Base-by-base conservation (phyloP, 1,140 invertebrate species). In the Drosophila melanica region DNA sequence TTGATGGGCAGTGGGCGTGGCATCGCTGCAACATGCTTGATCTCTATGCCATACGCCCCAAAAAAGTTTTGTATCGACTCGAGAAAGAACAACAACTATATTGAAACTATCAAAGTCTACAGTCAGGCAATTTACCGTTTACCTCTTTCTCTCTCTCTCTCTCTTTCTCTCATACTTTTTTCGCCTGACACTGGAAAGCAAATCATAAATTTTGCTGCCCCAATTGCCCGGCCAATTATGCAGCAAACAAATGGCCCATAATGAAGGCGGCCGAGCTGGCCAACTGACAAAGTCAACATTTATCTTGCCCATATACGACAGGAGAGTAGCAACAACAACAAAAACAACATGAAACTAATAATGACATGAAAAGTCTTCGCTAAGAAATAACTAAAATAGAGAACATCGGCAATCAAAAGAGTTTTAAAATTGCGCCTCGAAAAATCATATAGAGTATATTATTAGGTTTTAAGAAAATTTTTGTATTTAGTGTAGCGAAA, bases 221-320 rank as follows among this genome's bases (percentile, higher is more conserved):
- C 81, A 85, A 85, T 85, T 87, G 78, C 62, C 66, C n/a, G 57
- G 81, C 81, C 82, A 86, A 86, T 86, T 86, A 86, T 86, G 82
- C 82, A 87, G 84, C 79, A 87, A 89, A 86, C 84, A 86, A 86
- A 86, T 86, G 84, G 86, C 82, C 82, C 82, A 87, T 86, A 86
- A 86, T 86, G 82, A 86, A 86, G 82, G 63, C 70, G 64, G 63
- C 50, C 68, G 68, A 54, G 75, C 62, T 59, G 67, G 53, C 71
- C 47, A 81, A 85, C 82, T 86, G 82, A 78, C 81, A 86, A 86
- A 86, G 81, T 81, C 81, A 86, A 86, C 81, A 86, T 86, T 86
- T 86, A 86, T 86, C 81, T 86, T 87, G 65, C 62, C 82, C 82
- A 86, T 86, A 78, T 86, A 81, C 70, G 70, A 62, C 70, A 66